Evolutionary conservation across 2,888 invertebrate species (phyloP).

Genomic region (Aethes cnicana): DNA sequence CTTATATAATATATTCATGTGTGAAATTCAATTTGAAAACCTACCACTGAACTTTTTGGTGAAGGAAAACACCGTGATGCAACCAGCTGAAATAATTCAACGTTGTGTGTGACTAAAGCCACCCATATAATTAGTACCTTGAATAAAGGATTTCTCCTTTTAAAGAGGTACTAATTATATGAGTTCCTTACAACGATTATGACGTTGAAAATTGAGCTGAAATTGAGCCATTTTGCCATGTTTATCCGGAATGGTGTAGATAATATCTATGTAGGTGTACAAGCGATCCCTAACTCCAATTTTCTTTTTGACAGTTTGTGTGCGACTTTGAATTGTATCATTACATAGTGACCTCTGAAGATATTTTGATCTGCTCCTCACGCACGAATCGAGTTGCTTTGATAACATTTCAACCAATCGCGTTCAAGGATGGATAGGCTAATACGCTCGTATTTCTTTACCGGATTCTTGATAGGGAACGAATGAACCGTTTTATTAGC

Average conservation of each 20-base stretch:
- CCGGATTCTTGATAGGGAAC: constrained; percentile 9
- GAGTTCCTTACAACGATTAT: too few relatives aligned
- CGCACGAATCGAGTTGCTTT: constrained; percentile 50
- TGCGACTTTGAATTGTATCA: constrained; percentile 12
- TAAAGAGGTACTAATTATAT: too few relatives aligned
- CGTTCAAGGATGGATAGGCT: constrained; percentile 49
- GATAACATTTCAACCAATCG: constrained; percentile 61
- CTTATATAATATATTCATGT: too few relatives aligned
- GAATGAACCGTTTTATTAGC: constrained; percentile 6
- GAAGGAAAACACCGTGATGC: too few relatives aligned
- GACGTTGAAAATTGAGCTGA: too few relatives aligned
- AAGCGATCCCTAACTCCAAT: neutral
- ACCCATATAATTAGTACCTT: too few relatives aligned
- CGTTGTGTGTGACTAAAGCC: too few relatives aligned
- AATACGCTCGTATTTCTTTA: constrained; percentile 34
- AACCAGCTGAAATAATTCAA: too few relatives aligned
- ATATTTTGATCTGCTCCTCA: constrained; percentile 44
- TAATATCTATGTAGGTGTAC: neutral
- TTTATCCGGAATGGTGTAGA: neutral
- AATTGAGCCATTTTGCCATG: neutral
- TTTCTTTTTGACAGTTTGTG: neutral
- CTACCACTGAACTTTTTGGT: too few relatives aligned
- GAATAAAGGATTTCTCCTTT: too few relatives aligned
- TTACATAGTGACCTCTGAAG: constrained; percentile 32
- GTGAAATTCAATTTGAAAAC: too few relatives aligned